Percentiles rank a stretch among this genome's conserved stretches.
Conservation (phyloP, 2,888 invertebrate species). For the Oscheius myriophilus region DNA sequence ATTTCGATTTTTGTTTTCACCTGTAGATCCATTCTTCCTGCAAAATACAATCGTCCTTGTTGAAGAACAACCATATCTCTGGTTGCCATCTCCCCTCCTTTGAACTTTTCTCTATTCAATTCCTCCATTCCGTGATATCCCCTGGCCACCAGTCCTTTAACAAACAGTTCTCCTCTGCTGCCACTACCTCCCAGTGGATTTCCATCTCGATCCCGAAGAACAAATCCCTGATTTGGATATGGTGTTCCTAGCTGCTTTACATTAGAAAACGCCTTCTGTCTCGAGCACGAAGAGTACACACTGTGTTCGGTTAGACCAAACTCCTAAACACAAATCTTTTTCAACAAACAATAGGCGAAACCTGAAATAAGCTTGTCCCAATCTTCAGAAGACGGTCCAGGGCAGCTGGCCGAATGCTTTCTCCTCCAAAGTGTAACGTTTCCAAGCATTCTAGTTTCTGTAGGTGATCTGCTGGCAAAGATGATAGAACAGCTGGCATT, state of each 20-base stretch:
- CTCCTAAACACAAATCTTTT: conserved; percentile 46
- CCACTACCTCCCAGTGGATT: conserved; percentile 16
- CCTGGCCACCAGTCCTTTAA: conserved; percentile 11
- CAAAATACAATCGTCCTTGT: conserved; percentile 33
- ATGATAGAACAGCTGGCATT: conserved; percentile 60
- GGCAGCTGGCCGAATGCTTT: conserved; percentile 32
- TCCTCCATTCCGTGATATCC: conserved; percentile 23
- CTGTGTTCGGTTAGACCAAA: conserved; percentile 64
- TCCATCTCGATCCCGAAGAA: conserved; percentile 7
- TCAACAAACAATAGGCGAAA: conserved; percentile 1
- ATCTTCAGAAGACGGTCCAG: background rate
- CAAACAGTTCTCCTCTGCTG: conserved; percentile 13
- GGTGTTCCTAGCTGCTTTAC: conserved; percentile 39
- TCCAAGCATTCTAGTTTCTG: conserved; percentile 25
- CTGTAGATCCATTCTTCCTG: conserved; percentile 55
- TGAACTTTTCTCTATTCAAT: conserved; percentile 13
- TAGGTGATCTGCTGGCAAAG: background rate
- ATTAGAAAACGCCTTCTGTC: conserved; percentile 30
- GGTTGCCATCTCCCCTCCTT: conserved; percentile 18
- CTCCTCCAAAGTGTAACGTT: conserved; percentile 58
- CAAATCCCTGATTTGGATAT: conserved; percentile 37
- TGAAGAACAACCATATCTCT: conserved; percentile 32
- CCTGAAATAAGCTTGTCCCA: conserved; percentile 9
- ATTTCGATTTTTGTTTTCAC: background rate
- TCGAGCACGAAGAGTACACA: conserved; percentile 51